phyloP scores from a whole-genome alignment of 2,888 invertebrate species.

The Synergus umbraculus region DNA sequence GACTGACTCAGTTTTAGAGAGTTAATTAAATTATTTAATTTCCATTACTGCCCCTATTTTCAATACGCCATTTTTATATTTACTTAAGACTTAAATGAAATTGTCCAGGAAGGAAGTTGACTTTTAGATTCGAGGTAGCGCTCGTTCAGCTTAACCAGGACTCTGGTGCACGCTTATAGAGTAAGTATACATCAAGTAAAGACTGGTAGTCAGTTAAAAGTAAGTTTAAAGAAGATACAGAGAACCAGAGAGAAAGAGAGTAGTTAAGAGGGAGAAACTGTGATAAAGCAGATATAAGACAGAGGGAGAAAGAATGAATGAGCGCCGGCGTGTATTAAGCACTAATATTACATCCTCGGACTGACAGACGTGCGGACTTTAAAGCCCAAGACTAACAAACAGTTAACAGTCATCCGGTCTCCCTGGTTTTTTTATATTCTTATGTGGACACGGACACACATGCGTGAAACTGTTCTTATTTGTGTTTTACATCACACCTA shows the following conservation, averaged over 20 bases:
- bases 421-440: conserved; percentile 76
- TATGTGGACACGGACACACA: conserved; percentile 65
- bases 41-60: not conserved
- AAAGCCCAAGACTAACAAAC: conserved; percentile 78
- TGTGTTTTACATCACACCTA: conserved; percentile 40
- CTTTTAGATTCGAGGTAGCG: conserved; percentile 40
- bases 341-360: conserved; percentile 77
- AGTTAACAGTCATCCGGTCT: conserved; percentile 77
- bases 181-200: conserved; percentile 36
- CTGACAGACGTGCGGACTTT: conserved; percentile 78
- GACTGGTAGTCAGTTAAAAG: conserved; percentile 38
- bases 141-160: conserved; percentile 16
- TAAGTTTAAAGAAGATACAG: conserved; percentile 35
- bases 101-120: conserved; percentile 40
- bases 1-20: too few species aligned
- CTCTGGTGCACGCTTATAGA: conserved; percentile 25
- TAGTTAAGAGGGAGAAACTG: conserved; percentile 1
- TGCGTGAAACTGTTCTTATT: conserved; percentile 6
- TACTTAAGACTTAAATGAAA: conserved; percentile 11
- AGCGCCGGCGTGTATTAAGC: conserved; percentile 69
- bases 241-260: conserved; percentile 25
- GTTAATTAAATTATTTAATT: not conserved
- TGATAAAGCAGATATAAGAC: conserved; percentile 16
- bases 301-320: conserved; percentile 54
- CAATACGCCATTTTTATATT: not conserved